Evolutionary conservation across 2,113 vertebrate species (phyloP), one percentile per base, ranked within the genome.

Genomic region (Mirza zaza): DNA sequence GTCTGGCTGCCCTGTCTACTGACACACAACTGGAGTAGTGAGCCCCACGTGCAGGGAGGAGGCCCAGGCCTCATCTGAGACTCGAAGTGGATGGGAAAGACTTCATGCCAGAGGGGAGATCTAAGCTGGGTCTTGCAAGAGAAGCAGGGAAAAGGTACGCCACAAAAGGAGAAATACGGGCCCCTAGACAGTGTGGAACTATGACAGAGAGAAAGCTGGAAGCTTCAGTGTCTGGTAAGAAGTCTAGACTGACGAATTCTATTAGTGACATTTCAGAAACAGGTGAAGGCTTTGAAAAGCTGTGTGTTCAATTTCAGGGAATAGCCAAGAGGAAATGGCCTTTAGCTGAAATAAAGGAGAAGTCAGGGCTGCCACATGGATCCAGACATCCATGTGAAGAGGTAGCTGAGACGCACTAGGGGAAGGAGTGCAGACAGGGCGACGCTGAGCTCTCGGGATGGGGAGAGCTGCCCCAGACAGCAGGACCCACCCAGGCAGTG

Each of bases 391-490:
- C 9, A 14, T 20, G 61, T 11, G 76, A 42, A 1, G 0, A 45
- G 36, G 21, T 1, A 15, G 76, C 81, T 0, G 21, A 42, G 14
- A 17, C 17, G 0, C 36, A 29, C 21, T 27, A 0, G 11, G 79
- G 34, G 34, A 1, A 32, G 34, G 12, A 5, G 23, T 0, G 29
- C 48, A 70, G 85, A 36, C 36, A 11, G 39, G 29, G 29, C 2
- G 36, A 8, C 1, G 29, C 17, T 7, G 50, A 32, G 59, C 50
- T 34, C 39, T 2, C 20, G 4, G 0, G 8, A 39, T 1, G 8
- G 63, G 13, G 34, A 32, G 0, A 17, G 42, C 68, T 6, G 25
- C 12, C 13, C 0, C 5, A 82, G 57, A 15, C 2, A 11, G 11
- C 45, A 50, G 87, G 48, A 50, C 48, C 61, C 11, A 36, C 83